Conservation (phyloP, 2,113 vertebrate genomes). For the Colistium nudipinnis region DNA sequence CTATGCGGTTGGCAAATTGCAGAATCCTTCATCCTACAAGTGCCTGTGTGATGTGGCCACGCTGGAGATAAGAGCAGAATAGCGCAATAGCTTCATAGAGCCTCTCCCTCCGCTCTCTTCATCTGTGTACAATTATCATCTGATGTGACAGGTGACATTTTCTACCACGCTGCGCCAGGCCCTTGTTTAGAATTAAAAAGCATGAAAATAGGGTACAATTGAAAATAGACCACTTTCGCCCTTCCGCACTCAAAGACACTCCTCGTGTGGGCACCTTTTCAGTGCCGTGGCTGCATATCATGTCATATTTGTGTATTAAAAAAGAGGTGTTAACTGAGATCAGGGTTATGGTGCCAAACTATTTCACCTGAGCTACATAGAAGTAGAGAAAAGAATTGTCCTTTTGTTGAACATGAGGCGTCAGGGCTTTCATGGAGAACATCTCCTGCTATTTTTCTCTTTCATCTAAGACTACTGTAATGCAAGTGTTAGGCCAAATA, state of each 20-base stretch:
- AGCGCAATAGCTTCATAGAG: constrained; percentile 45
- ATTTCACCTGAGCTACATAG: constrained; percentile 17
- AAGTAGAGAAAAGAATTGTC: constrained; percentile 8
- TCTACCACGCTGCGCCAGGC: constrained; percentile 28
- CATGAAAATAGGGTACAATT: constrained; percentile 50
- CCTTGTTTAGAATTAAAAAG: constrained; percentile 52
- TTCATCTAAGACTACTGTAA: not conserved
- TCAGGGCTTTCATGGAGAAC: not conserved
- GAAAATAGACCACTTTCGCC: constrained; percentile 37
- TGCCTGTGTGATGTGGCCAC: constrained; percentile 40
- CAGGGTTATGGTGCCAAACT: constrained; percentile 22
- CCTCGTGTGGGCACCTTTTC: constrained; percentile 29
- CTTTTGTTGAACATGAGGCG: not conserved
- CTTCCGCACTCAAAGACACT: constrained; percentile 41
- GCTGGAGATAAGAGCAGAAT: constrained; percentile 50
- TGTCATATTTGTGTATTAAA: constrained; percentile 4
- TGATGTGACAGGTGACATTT: constrained; percentile 77
- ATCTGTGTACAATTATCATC: constrained; percentile 63
- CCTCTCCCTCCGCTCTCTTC: constrained; percentile 42
- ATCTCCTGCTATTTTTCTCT: not conserved
- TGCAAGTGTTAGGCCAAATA: not conserved
- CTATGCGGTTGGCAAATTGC: constrained; percentile 27
- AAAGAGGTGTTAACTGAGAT: constrained; percentile 5
- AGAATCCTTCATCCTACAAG: constrained; percentile 31
- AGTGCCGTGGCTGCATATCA: not conserved